Conservation (phyloP, 2,888 invertebrate genomes). For the Empis stercorea region DNA sequence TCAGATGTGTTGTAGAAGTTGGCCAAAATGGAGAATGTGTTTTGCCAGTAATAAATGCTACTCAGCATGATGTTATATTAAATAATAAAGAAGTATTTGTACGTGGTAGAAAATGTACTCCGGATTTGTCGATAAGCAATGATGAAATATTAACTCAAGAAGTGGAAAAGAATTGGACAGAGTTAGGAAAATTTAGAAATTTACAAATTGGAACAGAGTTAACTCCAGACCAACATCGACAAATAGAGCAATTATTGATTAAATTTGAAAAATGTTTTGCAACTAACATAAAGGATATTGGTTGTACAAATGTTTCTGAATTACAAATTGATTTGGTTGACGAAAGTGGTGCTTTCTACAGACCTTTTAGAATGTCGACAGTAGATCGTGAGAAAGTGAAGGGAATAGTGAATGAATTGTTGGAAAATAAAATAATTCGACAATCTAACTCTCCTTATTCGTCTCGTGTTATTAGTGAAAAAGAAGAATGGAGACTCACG, state of each 20-base stretch:
- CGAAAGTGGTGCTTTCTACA: slow-evolving; percentile 15
- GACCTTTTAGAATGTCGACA: slow-evolving; percentile 19
- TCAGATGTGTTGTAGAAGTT: slow-evolving; percentile 2
- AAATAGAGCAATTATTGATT: too few species aligned
- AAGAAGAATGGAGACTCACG: slow-evolving; percentile 17
- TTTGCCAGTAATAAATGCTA: slow-evolving; percentile 3
- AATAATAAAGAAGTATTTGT: slow-evolving; percentile 4
- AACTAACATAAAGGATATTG: neutral
- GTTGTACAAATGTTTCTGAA: slow-evolving; percentile 1
- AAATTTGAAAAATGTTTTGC: slow-evolving; percentile 2
- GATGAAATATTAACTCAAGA: too few species aligned
- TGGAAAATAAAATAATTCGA: slow-evolving; percentile 13
- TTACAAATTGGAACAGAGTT: too few species aligned
- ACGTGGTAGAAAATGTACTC: neutral
- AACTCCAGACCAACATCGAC: too few species aligned
- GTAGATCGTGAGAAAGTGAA: slow-evolving; percentile 14
- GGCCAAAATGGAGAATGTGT: slow-evolving; percentile 1
- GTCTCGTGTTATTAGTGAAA: slow-evolving; percentile 12
- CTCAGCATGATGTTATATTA: neutral
- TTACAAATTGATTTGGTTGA: slow-evolving; percentile 17
- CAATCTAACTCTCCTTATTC: slow-evolving; percentile 19
- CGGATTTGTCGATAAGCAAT: neutral
- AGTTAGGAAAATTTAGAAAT: too few species aligned
- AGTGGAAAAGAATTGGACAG: too few species aligned
- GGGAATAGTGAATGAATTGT: slow-evolving; percentile 14